Percentiles rank a stretch among this genome's conserved stretches.
phyloP scores from a whole-genome alignment of 2,797 vertebrate genomes.

The Setipinna tenuifilis region DNA sequence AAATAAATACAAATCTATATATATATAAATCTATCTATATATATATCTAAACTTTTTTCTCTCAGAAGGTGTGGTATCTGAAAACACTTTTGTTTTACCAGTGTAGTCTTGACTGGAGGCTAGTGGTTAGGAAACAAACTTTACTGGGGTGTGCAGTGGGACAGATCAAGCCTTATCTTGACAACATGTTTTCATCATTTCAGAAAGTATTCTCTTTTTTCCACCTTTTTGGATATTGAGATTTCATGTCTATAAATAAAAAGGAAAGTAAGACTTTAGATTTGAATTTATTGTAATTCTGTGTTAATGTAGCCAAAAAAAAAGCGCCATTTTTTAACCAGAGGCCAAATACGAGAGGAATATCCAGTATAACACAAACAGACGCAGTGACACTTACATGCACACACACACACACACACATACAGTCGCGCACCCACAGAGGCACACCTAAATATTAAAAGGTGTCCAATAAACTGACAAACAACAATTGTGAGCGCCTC shows the following conservation, averaged over 20 bases:
- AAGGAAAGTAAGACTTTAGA: constrained; percentile 67
- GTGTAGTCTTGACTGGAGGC: constrained; percentile 37
- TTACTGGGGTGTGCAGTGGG: constrained; percentile 48
- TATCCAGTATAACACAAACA: constrained; percentile 58
- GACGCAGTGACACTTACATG: constrained; percentile 55
- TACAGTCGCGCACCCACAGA: constrained; percentile 59
- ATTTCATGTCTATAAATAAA: constrained; percentile 73
- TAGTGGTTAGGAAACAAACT: constrained; percentile 40
- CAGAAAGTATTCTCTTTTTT: constrained; percentile 58
- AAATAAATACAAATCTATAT: constrained; percentile 96
- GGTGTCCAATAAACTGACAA: constrained; percentile 76
- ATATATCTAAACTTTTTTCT: constrained; percentile 81
- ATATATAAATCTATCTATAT: constrained; percentile 71
- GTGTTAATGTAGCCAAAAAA: constrained; percentile 79
- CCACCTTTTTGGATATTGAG: constrained; percentile 69
- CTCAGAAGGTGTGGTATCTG: constrained; percentile 86
- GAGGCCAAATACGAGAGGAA: constrained; percentile 64
- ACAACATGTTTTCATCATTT: constrained; percentile 61
- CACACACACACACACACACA: constrained; percentile 59
- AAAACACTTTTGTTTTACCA: constrained; percentile 59
- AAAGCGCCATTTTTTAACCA: constrained; percentile 61
- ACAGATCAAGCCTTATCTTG: constrained; percentile 69
- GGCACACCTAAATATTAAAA: constrained; percentile 59
- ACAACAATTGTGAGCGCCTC: constrained; percentile 49
- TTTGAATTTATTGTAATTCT: constrained; percentile 70